phyloP scores from a whole-genome alignment of 64 coral and sea anemone species.

The Stylophora pistillata region DNA sequence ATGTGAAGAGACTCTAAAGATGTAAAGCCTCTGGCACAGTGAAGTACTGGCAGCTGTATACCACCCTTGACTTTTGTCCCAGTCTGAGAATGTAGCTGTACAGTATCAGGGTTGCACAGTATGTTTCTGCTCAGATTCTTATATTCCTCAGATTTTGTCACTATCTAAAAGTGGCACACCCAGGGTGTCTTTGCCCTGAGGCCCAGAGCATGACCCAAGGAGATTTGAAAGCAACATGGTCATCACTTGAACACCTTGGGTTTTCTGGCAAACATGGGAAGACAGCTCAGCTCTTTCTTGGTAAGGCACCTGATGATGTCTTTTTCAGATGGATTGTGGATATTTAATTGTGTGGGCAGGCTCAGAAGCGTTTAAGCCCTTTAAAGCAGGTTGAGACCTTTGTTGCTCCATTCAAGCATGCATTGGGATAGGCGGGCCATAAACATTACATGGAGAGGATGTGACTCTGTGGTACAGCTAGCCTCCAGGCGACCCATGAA shows the following conservation, averaged over 20 bases:
- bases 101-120: constrained; percentile 56
- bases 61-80: constrained; percentile 43
- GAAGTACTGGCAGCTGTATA: constrained; percentile 8
- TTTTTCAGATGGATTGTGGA: not conserved
- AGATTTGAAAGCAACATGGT: not conserved
- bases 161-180: constrained; percentile 65
- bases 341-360: not conserved
- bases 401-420: constrained; percentile 16
- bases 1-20: constrained; percentile 71
- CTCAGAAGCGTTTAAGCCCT: not conserved
- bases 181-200: constrained; percentile 54
- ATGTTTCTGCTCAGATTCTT: constrained; percentile 36
- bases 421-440: constrained; percentile 32
- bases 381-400: not conserved
- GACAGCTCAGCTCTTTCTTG: constrained; percentile 54
- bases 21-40: constrained; percentile 61
- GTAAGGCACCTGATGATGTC: not conserved
- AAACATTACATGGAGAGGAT: constrained; percentile 46
- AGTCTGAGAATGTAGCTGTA: constrained; percentile 30
- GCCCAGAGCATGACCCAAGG: not conserved
- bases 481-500: constrained; percentile 38
- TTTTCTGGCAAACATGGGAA: constrained; percentile 16
- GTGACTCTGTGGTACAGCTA: constrained; percentile 53
- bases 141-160: constrained; percentile 38
- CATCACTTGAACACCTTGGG: constrained; percentile 9